phyloP scores from a whole-genome alignment of 1,140 invertebrate genomes.

The Micrasema minimum region DNA sequence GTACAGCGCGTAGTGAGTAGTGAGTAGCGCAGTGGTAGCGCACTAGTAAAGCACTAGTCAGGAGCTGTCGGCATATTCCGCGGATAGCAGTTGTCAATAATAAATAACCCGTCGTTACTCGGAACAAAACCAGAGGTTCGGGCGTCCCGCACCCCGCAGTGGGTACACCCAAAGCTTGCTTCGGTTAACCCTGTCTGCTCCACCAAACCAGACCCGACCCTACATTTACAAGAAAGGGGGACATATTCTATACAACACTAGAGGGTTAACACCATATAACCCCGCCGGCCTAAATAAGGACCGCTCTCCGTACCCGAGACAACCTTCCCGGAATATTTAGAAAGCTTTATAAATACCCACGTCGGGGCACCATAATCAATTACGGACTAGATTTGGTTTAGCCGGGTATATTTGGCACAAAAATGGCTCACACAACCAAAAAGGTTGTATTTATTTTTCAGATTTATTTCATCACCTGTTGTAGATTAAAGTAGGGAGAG shows the following conservation, averaged over 20 bases:
- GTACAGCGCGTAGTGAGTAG: not conserved
- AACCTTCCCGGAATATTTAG: slow-evolving; percentile 26
- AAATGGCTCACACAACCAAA: slow-evolving; percentile 49
- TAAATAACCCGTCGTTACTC: slow-evolving; percentile 50
- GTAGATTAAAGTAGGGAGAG: not conserved
- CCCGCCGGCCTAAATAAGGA: slow-evolving; percentile 30
- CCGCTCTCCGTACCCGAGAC: slow-evolving; percentile 10
- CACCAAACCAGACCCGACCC: slow-evolving; percentile 51
- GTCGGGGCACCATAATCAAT: slow-evolving; percentile 52
- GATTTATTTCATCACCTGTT: slow-evolving; percentile 12
- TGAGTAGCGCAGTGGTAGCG: not conserved
- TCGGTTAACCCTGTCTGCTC: slow-evolving; percentile 52
- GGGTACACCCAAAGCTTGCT: slow-evolving; percentile 46
- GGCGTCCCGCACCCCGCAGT: slow-evolving; percentile 11
- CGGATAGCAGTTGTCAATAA: slow-evolving; percentile 43
- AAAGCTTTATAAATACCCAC: slow-evolving; percentile 47
- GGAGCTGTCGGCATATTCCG: slow-evolving; percentile 12
- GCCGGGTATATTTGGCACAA: slow-evolving; percentile 50
- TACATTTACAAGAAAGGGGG: slow-evolving; percentile 51
- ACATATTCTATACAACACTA: slow-evolving; percentile 38
- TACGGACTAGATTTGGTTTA: slow-evolving; percentile 53
- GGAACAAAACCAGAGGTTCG: slow-evolving; percentile 44
- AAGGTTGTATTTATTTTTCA: slow-evolving; percentile 27
- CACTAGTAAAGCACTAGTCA: not conserved
- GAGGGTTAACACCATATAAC: slow-evolving; percentile 38